phyloP scores from a whole-genome alignment of 2,797 vertebrate species.

The Gobio occitaniae region DNA sequence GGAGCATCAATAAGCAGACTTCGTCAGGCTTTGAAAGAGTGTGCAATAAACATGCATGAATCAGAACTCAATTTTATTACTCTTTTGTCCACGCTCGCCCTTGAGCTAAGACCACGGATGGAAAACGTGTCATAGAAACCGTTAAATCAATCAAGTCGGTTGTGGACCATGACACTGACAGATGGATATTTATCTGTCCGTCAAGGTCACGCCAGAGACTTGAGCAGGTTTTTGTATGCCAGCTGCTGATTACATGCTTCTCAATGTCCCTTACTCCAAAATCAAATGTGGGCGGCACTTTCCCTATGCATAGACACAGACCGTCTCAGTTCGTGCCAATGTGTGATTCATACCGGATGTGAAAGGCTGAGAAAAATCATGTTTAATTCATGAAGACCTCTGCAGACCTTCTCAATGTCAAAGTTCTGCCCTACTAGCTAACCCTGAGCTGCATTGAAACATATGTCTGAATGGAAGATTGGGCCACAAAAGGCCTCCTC shows the following conservation, averaged over 20 bases:
- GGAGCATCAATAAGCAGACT: background rate
- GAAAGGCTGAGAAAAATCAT: slow-evolving; percentile 26
- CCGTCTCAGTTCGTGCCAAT: background rate
- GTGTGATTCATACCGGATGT: slow-evolving; percentile 20
- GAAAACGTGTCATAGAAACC: slow-evolving; percentile 47
- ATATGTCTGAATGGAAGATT: slow-evolving; percentile 39
- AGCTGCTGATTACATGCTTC: slow-evolving; percentile 29
- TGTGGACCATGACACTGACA: slow-evolving; percentile 43
- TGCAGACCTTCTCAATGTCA: slow-evolving; percentile 37
- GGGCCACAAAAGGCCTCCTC: slow-evolving; percentile 49
- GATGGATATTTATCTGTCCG: slow-evolving; percentile 43
- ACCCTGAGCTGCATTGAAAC: slow-evolving; percentile 44
- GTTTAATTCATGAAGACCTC: slow-evolving; percentile 49
- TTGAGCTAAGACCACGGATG: slow-evolving; percentile 36
- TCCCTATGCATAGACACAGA: background rate
- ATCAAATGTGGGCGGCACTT: slow-evolving; percentile 20
- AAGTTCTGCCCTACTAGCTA: slow-evolving; percentile 34
- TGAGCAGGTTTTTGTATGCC: background rate
- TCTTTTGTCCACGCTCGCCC: slow-evolving; percentile 8
- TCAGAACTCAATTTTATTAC: slow-evolving; percentile 21
- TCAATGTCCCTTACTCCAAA: slow-evolving; percentile 11
- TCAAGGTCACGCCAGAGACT: slow-evolving; percentile 40
- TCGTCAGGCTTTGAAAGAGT: background rate
- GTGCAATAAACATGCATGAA: slow-evolving; percentile 20
- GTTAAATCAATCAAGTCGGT: slow-evolving; percentile 52